Evolutionary conservation across 2,888 invertebrate genomes (phyloP).

Genomic region (Strigamia transsilvanica): DNA sequence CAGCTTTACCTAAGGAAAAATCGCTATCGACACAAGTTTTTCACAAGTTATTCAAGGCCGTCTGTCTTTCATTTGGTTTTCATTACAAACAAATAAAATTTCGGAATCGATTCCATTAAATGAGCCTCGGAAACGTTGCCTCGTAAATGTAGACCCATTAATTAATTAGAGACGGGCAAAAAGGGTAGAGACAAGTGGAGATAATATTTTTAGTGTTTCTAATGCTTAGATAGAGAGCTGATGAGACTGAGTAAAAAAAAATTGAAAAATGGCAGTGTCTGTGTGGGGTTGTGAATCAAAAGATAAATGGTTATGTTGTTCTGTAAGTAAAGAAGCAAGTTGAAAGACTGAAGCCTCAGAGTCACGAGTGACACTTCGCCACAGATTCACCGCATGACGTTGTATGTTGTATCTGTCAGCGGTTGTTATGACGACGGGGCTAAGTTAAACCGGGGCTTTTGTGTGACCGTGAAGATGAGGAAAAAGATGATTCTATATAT

Average conservation of each 20-base stretch:
- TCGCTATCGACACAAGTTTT: background rate
- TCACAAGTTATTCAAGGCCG: background rate
- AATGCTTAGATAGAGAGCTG: background rate
- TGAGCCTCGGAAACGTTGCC: background rate
- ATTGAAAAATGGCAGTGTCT: background rate
- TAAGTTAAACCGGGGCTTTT: background rate
- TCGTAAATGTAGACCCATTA: background rate
- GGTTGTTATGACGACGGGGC: background rate
- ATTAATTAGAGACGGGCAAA: background rate
- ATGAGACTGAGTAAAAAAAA: background rate
- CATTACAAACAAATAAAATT: background rate
- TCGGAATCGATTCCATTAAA: background rate
- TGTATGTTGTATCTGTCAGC: slow-evolving; percentile 8
- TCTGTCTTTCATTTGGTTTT: background rate
- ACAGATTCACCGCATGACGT: background rate
- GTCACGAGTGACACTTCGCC: background rate
- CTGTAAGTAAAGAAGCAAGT: background rate
- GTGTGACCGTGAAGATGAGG: background rate
- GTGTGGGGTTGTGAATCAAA: background rate
- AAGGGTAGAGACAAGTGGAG: background rate
- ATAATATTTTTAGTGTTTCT: background rate
- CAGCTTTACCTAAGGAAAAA: background rate
- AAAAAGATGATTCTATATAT: background rate
- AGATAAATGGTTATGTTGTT: background rate
- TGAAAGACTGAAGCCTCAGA: background rate